Percentiles rank a stretch among this genome's conserved stretches.
Conservation (phyloP, 2,797 vertebrate species). For the Tapera naevia region DNA sequence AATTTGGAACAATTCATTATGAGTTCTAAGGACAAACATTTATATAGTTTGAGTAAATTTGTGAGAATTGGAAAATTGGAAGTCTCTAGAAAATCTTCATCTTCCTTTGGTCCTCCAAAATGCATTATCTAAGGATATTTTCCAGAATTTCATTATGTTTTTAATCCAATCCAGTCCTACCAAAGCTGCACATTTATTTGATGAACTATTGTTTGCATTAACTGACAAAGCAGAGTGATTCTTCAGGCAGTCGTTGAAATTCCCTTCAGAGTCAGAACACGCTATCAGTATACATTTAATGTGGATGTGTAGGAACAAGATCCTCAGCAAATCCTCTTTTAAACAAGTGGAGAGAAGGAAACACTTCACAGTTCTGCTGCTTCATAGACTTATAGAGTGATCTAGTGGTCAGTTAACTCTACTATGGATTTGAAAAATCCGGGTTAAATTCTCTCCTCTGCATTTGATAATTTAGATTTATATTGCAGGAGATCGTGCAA, state of each 20-base stretch:
- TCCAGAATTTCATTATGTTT: conserved; percentile 63
- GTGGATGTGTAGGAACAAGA: not conserved
- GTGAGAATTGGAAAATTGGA: conserved; percentile 42
- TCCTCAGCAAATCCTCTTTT: not conserved
- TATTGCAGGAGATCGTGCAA: not conserved
- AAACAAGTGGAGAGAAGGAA: not conserved
- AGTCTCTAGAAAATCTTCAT: conserved; percentile 50
- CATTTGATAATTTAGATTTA: not conserved
- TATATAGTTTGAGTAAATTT: conserved; percentile 51
- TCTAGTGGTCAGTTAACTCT: not conserved
- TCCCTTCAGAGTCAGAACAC: not conserved
- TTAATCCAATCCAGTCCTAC: conserved; percentile 65
- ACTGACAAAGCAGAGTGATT: not conserved
- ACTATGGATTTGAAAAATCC: not conserved
- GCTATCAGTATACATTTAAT: not conserved
- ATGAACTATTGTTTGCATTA: not conserved
- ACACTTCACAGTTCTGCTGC: not conserved
- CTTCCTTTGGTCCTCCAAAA: conserved; percentile 59
- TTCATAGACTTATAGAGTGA: not conserved
- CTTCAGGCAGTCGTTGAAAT: not conserved
- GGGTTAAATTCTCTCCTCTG: not conserved
- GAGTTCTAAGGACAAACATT: conserved; percentile 6
- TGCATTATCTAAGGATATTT: conserved; percentile 18
- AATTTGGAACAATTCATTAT: conserved; percentile 46
- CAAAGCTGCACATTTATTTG: not conserved